A percentile compares a stretch with the other conserved stretches of the same genome.
Conservation (phyloP, 1,140 invertebrate genomes). For the Scaptomyza pallida region DNA sequence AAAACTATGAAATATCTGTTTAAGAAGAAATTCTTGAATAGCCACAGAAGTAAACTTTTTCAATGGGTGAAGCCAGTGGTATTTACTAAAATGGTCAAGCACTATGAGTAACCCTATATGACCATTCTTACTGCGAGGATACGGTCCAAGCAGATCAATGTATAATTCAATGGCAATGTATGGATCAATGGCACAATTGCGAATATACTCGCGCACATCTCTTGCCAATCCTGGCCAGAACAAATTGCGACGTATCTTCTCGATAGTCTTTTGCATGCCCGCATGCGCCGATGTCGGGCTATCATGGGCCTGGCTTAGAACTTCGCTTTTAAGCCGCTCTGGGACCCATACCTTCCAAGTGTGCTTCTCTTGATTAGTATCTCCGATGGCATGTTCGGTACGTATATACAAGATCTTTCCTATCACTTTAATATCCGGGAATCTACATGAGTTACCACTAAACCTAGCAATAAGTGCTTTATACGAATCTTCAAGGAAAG, state of each 20-base stretch:
- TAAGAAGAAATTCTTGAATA: too few species aligned
- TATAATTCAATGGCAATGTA: too few species aligned
- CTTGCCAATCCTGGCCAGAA: constrained; percentile 10
- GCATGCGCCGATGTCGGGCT: background rate
- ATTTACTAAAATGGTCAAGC: background rate
- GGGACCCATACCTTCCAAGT: too few species aligned
- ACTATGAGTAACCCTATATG: background rate
- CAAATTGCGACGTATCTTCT: background rate
- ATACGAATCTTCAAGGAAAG: background rate
- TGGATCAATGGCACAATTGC: background rate
- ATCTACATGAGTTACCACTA: background rate
- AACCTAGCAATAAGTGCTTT: too few species aligned
- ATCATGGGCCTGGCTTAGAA: background rate
- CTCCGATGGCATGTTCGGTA: background rate
- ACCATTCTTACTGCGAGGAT: background rate
- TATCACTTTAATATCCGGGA: background rate
- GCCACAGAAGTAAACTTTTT: background rate
- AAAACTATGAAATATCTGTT: too few species aligned
- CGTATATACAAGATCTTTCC: background rate
- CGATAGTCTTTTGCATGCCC: constrained; percentile 6
- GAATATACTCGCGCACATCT: constrained; percentile 1
- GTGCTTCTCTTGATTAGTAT: background rate
- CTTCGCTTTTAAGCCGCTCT: too few species aligned
- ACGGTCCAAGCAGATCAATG: background rate
- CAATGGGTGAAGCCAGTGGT: background rate